phyloP scores from a whole-genome alignment of 30 jellyfish, hydroid and myxozoan genomes.

The Rhopilema esculentum region DNA sequence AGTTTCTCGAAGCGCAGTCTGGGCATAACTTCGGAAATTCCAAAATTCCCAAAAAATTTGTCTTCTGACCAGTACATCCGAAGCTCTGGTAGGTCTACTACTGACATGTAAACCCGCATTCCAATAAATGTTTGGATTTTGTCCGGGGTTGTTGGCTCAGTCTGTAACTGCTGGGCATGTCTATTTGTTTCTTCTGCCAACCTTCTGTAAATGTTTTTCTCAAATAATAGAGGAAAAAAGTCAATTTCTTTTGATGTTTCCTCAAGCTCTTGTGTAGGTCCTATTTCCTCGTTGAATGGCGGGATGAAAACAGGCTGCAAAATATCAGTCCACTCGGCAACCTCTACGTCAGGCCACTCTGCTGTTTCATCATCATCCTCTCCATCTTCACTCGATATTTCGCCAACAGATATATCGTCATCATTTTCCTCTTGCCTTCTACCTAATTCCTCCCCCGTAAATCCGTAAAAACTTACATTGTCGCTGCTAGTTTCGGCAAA shows the following conservation, averaged over 20 bases:
- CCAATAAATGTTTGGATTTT: background rate
- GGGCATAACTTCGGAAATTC: conserved; percentile 35
- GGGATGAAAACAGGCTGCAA: background rate
- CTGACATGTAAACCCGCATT: conserved; percentile 3
- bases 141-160: conserved; percentile 5
- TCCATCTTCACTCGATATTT: background rate
- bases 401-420: background rate
- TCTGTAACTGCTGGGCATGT: background rate
- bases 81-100: conserved; percentile 10
- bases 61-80: conserved; percentile 14
- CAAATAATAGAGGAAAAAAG: too few relatives aligned
- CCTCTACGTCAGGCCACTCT: background rate
- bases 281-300: too few relatives aligned
- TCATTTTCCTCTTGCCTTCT: background rate
- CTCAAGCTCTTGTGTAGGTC: too few relatives aligned
- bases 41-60: conserved; percentile 23
- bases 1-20: background rate
- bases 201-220: too few relatives aligned
- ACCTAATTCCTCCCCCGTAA: too few relatives aligned
- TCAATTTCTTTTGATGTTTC: too few relatives aligned
- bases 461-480: too few relatives aligned
- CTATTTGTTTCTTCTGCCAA: too few relatives aligned
- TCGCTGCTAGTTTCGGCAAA: too few relatives aligned
- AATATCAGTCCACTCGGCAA: too few relatives aligned
- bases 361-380: background rate